These are phyloP conservation scores for Patiria miniata DNA, from an alignment of 35 echinoderm and acorn worm species.

Conservation along the genomic window DNA sequence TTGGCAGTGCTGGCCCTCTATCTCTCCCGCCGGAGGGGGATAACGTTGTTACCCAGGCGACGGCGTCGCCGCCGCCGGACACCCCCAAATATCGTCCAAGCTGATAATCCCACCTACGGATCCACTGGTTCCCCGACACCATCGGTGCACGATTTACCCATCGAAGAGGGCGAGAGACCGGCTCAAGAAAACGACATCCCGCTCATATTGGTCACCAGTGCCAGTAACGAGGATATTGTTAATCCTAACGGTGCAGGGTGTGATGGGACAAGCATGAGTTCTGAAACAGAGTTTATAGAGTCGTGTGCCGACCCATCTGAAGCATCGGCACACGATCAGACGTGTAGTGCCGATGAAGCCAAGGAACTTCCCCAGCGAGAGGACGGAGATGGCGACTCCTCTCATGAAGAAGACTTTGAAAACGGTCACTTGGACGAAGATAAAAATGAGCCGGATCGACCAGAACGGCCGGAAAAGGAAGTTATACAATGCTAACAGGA, in stretches of 20 bases:
- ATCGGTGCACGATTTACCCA: background rate
- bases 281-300: no score
- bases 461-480: conserved; percentile 6
- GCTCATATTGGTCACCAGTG: background rate
- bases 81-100: background rate
- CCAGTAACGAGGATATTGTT: background rate
- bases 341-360: background rate
- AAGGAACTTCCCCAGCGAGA: no score
- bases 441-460: background rate
- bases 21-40: background rate
- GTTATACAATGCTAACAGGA: conserved; percentile 16
- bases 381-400: background rate
- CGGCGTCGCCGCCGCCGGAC: background rate
- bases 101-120: background rate
- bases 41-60: background rate
- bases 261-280: background rate
- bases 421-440: background rate
- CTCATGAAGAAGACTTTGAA: background rate
- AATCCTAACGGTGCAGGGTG: background rate
- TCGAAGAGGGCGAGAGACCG: background rate
- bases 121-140: background rate
- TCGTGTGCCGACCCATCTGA: background rate
- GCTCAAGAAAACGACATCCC: background rate
- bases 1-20: background rate
- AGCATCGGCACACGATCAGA: background rate